Percentiles rank a stretch among this genome's conserved stretches.
Conservation (phyloP, 2,797 vertebrate genomes). For the Rousettus madagascariensis region DNA sequence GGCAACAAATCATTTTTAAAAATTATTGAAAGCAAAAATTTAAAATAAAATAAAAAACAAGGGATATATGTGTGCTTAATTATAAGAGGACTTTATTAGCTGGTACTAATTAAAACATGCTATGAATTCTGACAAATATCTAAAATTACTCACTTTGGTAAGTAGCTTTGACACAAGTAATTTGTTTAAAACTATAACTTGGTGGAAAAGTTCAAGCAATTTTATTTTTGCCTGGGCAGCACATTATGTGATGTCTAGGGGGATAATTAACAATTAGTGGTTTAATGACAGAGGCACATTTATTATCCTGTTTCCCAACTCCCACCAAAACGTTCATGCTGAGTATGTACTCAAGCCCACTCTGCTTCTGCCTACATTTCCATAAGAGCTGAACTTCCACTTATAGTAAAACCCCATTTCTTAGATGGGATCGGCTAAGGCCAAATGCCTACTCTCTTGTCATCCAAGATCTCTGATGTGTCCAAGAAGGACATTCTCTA, state of each 20-base stretch:
- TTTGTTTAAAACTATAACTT: conserved; percentile 81
- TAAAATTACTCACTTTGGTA: conserved; percentile 84
- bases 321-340: background rate
- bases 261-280: conserved; percentile 74
- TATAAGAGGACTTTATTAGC: conserved; percentile 85
- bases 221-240: conserved; percentile 75
- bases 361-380: background rate
- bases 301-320: conserved; percentile 33
- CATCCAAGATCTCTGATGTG: background rate
- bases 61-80: conserved; percentile 83
- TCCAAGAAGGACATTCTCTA: background rate
- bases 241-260: conserved; percentile 61
- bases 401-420: background rate
- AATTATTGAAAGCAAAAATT: conserved; percentile 76
- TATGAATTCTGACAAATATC: conserved; percentile 85
- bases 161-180: conserved; percentile 82
- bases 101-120: conserved; percentile 84
- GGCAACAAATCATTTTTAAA: conserved; percentile 68
- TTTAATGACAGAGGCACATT: conserved; percentile 63
- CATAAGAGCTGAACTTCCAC: accelerated
- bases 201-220: conserved; percentile 68
- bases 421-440: background rate
- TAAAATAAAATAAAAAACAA: conserved; percentile 66
- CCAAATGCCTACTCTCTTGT: background rate
- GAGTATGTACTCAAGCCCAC: background rate